Percentiles rank a stretch among this genome's conserved stretches.
These are phyloP conservation scores for Rhabditoides inermis DNA, from an alignment of 2,888 invertebrate species.

Conservation along the genomic window DNA sequence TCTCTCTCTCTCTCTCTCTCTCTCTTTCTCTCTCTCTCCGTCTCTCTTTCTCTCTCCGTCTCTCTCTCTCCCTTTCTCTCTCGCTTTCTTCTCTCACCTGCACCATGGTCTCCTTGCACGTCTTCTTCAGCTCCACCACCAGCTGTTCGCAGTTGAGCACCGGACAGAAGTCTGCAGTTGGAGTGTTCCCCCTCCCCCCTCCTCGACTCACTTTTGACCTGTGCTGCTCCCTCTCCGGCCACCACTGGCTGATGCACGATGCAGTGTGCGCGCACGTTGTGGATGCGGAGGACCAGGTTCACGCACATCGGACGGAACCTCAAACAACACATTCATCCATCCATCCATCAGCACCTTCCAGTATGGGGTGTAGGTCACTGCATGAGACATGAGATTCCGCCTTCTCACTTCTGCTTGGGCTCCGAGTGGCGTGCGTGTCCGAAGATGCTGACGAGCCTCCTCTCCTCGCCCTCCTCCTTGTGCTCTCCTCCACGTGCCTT, in stretches of 20 bases:
- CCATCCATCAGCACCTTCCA: not conserved
- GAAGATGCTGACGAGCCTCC: not conserved
- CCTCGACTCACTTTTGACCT: not conserved
- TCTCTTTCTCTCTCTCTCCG: not conserved
- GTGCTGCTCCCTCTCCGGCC: not conserved
- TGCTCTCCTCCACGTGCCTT: no score
- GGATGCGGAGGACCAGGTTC: conserved; percentile 59
- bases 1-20: not conserved
- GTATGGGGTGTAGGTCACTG: conserved; percentile 6
- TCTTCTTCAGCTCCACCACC: conserved; percentile 93
- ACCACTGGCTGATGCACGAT: conserved; percentile 21
- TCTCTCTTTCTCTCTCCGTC: not conserved
- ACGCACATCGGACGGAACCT: not conserved
- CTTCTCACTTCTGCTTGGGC: conserved; percentile 8
- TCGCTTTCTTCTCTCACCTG: conserved; percentile 61
- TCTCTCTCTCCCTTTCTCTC: conserved; percentile 5
- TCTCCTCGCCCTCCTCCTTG: conserved; percentile 1
- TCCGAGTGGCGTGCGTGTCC: not conserved
- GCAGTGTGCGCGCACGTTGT: conserved; percentile 83
- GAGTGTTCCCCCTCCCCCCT: not conserved
- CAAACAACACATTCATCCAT: not conserved
- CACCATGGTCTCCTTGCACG: conserved; percentile 78
- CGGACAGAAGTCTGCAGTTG: conserved; percentile 28
- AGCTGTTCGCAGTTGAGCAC: conserved; percentile 55
- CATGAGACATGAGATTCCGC: conserved; percentile 37